Evolutionary conservation across 2,888 invertebrate species (phyloP).

Genomic region (Hololepta plana): DNA sequence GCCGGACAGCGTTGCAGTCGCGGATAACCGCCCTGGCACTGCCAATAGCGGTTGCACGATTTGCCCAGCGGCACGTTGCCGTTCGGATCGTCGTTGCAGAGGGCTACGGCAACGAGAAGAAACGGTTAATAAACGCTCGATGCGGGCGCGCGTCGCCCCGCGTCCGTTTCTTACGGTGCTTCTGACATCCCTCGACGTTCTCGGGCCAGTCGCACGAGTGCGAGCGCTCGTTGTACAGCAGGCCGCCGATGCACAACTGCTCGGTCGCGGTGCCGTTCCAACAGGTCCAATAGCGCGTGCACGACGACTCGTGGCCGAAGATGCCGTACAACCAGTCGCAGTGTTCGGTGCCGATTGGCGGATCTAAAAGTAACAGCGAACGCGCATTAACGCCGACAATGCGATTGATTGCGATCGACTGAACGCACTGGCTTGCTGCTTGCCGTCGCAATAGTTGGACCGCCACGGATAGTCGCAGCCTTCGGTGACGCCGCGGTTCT

Average conservation of each 20-base stretch:
- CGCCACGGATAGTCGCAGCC: conserved; percentile 84
- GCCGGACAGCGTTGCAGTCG: conserved; percentile 79
- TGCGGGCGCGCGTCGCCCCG: no score
- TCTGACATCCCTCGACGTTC: conserved; percentile 83
- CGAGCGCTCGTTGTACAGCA: conserved; percentile 77
- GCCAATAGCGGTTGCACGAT: conserved; percentile 89
- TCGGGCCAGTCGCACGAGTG: conserved; percentile 91
- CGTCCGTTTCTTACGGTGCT: conserved; percentile 72
- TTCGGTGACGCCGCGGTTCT: conserved; percentile 72
- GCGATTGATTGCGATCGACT: background rate
- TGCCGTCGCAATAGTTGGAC: conserved; percentile 69
- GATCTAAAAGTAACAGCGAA: conserved; percentile 38
- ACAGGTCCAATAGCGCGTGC: conserved; percentile 87
- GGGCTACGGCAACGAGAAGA: conserved; percentile 40
- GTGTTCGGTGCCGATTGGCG: conserved; percentile 68
- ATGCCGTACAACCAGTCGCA: conserved; percentile 89
- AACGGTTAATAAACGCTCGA: no score
- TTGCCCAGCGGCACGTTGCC: conserved; percentile 83
- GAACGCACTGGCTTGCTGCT: conserved; percentile 53
- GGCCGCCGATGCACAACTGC: conserved; percentile 79
- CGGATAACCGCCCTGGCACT: conserved; percentile 85
- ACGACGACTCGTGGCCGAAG: conserved; percentile 85
- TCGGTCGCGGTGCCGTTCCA: conserved; percentile 90
- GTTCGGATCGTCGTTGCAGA: conserved; percentile 81
- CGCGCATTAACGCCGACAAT: no score